Evolutionary conservation across 1,140 invertebrate species (phyloP), one percentile per base, ranked within the genome.

Genomic region (Pinna nobilis): DNA sequence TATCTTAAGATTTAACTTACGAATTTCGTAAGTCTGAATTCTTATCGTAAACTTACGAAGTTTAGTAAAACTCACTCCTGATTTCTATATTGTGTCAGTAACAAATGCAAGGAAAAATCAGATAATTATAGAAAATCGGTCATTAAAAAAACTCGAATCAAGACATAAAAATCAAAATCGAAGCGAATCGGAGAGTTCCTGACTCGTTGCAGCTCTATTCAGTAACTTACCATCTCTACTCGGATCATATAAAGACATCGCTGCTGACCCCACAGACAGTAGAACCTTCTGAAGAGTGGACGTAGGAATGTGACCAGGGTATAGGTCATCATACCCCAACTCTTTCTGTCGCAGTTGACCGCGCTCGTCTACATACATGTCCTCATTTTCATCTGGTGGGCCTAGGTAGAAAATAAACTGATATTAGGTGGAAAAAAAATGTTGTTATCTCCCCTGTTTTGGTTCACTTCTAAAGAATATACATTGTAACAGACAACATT

Each of bases 231-330:
- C 89, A 84, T 90, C 90, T 77, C 91, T 87, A 13, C 71, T 71
- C 47, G 96, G 96, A 90, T 96, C 91, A 4, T 93, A 80, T 25
- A 97, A 86, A 6, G 94, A 92, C 59, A 95, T 90, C 5, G 92
- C 85, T 32, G 94, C 95, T 23, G 96, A 96, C 5, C 97, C 97
- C 1, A 93, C 86, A 7, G 94, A 91, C 9, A 99, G 90, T 11
- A 97, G 73, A 0, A 90, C 82, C 85, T 92, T 93, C 89, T 98
- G 97, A 72, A 97, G 91, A 7, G 84, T 23, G 53, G 92, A 93
- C 30, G 93, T 92, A 30, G 92, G 89, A 65, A 97, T 94, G 87
- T 94, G 94, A 74, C 93, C 92, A 6, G 82, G 78, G 75, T 91
- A 91, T 9, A 87, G 66, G 11, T 76, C 61, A 65, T 85, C 80